These are phyloP conservation scores for Panurus biarmicus DNA, from an alignment of 2,113 vertebrate species.

Conservation along the genomic window DNA sequence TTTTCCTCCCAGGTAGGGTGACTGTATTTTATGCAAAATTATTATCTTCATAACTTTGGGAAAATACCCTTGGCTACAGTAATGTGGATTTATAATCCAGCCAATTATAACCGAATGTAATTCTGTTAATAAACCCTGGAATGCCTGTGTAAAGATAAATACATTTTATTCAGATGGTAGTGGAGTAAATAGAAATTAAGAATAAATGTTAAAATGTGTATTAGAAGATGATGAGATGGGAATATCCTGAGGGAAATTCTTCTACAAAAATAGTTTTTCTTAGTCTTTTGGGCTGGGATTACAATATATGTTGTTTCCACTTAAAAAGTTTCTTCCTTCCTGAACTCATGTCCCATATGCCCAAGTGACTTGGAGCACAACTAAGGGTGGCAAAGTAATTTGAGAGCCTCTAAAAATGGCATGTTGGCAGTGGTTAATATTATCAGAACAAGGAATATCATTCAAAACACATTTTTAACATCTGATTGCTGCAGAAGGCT, in stretches of 20 bases:
- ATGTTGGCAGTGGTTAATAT: background rate
- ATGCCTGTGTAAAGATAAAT: background rate
- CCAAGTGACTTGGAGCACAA: background rate
- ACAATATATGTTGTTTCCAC: background rate
- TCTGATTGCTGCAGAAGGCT: background rate
- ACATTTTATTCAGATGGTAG: background rate
- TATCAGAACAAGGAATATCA: background rate
- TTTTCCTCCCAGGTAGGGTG: constrained; percentile 75
- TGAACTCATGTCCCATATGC: background rate
- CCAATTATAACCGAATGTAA: background rate
- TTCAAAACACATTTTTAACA: background rate
- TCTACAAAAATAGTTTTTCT: background rate
- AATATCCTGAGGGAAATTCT: background rate
- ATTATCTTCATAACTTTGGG: background rate
- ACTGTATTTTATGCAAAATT: background rate
- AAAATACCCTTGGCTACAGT: background rate
- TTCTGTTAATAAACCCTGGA: background rate
- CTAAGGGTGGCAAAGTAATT: background rate
- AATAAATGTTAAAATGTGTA: background rate
- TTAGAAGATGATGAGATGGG: background rate
- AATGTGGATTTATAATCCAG: background rate
- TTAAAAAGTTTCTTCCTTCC: background rate
- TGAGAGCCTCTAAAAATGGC: background rate
- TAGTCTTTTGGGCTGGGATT: background rate
- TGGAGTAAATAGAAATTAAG: background rate